Evolutionary conservation across 2,113 vertebrate genomes (phyloP).

Genomic region (Eptesicus fuscus): DNA sequence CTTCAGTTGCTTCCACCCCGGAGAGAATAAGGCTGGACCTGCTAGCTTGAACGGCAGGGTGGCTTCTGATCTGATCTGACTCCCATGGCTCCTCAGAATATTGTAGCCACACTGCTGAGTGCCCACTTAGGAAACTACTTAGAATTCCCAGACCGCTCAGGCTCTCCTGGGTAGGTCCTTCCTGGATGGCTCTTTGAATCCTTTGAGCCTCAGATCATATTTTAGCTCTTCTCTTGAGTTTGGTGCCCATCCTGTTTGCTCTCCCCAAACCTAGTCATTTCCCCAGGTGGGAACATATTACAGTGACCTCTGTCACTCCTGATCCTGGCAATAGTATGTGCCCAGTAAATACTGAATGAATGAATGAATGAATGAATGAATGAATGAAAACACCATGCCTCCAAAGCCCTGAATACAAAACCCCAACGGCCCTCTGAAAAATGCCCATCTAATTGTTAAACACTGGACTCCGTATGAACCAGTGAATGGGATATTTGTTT

Average conservation of each 20-base stretch:
- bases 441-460: background rate
- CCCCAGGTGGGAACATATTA: background rate
- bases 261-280: background rate
- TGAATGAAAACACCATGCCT: background rate
- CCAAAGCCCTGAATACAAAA: background rate
- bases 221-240: background rate
- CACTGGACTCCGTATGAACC: background rate
- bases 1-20: background rate
- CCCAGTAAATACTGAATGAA: background rate
- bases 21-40: background rate
- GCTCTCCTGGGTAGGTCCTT: background rate
- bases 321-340: background rate
- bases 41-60: background rate
- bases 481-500: background rate
- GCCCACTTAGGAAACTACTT: background rate
- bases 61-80: background rate
- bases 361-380: background rate
- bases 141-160: background rate
- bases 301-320: background rate
- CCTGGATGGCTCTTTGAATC: background rate
- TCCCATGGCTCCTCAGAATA: rapidly evolving
- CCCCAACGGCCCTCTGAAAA: background rate
- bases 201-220: background rate
- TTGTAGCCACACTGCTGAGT: rapidly evolving
- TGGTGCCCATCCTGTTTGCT: background rate